A percentile compares a stretch with the other conserved stretches of the same genome.
These are phyloP conservation scores for Globodera rostochiensis DNA, from an alignment of 1,140 invertebrate genomes.

Conservation along the genomic window DNA sequence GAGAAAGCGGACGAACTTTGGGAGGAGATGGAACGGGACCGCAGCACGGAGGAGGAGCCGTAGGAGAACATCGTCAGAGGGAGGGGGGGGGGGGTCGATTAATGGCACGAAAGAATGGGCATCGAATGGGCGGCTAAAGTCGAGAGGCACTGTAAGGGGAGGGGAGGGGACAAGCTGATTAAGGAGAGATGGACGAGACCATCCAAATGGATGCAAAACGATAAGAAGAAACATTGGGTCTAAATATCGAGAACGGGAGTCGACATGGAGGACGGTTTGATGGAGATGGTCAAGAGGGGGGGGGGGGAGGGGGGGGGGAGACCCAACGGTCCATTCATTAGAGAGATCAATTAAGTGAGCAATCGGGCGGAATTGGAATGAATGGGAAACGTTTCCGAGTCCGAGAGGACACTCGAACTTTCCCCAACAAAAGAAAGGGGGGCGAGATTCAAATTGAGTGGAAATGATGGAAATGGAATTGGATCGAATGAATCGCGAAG, in stretches of 20 bases:
- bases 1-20: constrained; percentile 19
- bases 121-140: background rate
- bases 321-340: background rate
- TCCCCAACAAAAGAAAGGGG: background rate
- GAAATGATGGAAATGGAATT: background rate
- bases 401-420: background rate
- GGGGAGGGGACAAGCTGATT: background rate
- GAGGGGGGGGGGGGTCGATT: background rate
- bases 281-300: background rate
- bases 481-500: background rate
- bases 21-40: constrained; percentile 7
- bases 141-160: background rate
- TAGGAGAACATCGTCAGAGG: background rate
- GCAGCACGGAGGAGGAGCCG: background rate
- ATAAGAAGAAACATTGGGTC: background rate
- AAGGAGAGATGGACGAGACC: background rate
- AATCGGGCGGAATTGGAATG: constrained; percentile 6
- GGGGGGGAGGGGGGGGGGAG: background rate
- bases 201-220: background rate
- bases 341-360: background rate
- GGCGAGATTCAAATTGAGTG: background rate
- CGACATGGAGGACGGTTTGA: background rate
- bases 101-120: background rate
- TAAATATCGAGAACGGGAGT: background rate
- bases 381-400: background rate